phyloP scores from a whole-genome alignment of 2,797 vertebrate species.

The Gymnodraco acuticeps region DNA sequence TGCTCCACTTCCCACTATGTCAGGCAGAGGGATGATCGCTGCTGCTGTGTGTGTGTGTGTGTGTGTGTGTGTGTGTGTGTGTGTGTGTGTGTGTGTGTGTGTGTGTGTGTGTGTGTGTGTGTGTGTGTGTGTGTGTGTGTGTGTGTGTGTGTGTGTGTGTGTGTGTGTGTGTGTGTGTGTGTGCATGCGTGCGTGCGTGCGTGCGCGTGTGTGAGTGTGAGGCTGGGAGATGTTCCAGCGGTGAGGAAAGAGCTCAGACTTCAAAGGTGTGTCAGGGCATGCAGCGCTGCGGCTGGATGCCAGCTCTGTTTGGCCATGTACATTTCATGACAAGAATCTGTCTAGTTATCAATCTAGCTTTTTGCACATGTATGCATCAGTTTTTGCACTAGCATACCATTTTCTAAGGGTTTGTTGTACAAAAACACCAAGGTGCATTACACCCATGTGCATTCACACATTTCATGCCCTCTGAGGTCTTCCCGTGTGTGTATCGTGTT shows the following conservation, averaged over 20 bases:
- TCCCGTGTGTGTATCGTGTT: conserved; percentile 54
- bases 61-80: conserved; percentile 19
- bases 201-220: conserved; percentile 8
- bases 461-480: conserved; percentile 40
- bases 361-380: conserved; percentile 12
- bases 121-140: conserved; percentile 25
- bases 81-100: conserved; percentile 18
- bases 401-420: conserved; percentile 16
- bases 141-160: conserved; percentile 14
- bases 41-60: conserved; percentile 34
- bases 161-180: conserved; percentile 10
- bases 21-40: conserved; percentile 41
- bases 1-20: conserved; percentile 32
- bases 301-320: conserved; percentile 65
- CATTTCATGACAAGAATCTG: conserved; percentile 64
- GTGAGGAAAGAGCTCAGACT: conserved; percentile 68
- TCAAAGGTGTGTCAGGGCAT: conserved; percentile 76
- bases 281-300: conserved; percentile 45
- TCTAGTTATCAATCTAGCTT: conserved; percentile 36
- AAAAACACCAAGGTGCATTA: conserved; percentile 37
- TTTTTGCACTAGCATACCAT: conserved; percentile 21
- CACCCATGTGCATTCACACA: conserved; percentile 31
- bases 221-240: conserved; percentile 63
- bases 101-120: conserved; percentile 22
- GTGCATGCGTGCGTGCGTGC: conserved; percentile 6